These are phyloP conservation scores for Beroe ovata DNA, from an alignment of 37 sponge, comb jelly and placozoan genomes.

Conservation along the genomic window DNA sequence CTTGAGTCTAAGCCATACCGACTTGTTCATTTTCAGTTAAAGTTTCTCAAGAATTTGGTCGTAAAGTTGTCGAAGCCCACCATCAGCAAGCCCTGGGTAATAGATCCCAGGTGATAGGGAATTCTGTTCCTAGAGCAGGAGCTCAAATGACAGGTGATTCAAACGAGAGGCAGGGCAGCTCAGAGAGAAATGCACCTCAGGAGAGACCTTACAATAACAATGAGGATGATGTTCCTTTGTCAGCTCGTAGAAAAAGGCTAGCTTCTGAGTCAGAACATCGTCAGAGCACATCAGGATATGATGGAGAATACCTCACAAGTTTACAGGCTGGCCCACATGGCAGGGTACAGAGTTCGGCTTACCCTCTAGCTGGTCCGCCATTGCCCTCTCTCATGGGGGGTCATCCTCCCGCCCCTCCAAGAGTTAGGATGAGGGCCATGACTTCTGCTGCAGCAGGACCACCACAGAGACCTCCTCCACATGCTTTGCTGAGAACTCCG, in stretches of 20 bases:
- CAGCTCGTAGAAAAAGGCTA: background rate
- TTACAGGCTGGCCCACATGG: background rate
- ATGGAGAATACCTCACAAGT: background rate
- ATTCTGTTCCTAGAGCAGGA: constrained; percentile 1
- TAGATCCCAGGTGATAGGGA: background rate
- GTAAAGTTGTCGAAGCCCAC: constrained; percentile 35
- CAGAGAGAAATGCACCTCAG: no score
- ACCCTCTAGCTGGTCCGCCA: background rate
- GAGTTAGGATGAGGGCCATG: background rate
- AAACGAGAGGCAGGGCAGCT: no score
- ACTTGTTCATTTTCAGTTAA: constrained; percentile 53
- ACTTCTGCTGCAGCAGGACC: constrained; percentile 10
- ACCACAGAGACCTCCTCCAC: constrained; percentile 33
- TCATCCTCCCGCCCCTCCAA: background rate
- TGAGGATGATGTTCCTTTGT: background rate
- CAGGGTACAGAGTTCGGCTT: background rate
- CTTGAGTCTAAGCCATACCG: no score
- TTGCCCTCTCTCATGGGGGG: background rate
- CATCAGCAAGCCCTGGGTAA: background rate
- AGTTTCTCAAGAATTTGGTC: constrained; percentile 41
- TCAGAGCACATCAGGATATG: background rate
- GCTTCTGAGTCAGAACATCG: background rate
- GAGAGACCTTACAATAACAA: background rate
- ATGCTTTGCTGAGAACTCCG: background rate
- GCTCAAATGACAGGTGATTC: background rate